phyloP scores from a whole-genome alignment of 1,140 invertebrate species.

The Ceratina japonica region DNA sequence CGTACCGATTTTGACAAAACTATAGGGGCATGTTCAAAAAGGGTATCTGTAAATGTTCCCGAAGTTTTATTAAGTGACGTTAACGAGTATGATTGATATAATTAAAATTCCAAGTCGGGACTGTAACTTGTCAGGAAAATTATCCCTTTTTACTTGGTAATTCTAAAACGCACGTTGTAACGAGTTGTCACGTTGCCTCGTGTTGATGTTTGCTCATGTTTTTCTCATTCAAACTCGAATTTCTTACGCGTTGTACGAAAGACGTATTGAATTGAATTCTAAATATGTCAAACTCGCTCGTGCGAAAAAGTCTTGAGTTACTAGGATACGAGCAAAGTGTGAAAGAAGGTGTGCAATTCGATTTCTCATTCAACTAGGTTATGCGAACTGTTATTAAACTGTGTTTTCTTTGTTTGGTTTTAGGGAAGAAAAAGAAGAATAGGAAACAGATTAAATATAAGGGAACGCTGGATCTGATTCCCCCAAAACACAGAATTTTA shows the following conservation, averaged over 20 bases:
- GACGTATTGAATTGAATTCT: slow-evolving; percentile 19
- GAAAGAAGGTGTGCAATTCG: slow-evolving; percentile 56
- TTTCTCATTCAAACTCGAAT: no score
- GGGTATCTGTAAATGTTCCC: no score
- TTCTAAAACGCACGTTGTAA: no score
- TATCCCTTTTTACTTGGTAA: no score
- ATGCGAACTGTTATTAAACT: slow-evolving; percentile 2
- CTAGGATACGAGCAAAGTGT: slow-evolving; percentile 60
- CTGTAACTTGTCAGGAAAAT: no score
- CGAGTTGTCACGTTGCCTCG: no score
- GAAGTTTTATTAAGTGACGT: no score
- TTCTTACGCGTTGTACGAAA: not conserved
- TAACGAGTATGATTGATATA: no score
- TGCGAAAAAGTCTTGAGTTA: slow-evolving; percentile 72
- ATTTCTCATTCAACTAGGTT: slow-evolving; percentile 2
- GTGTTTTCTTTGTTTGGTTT: not conserved
- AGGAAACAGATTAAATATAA: slow-evolving; percentile 53
- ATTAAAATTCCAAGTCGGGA: no score
- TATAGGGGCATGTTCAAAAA: no score
- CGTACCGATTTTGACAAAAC: no score
- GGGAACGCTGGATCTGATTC: slow-evolving; percentile 67
- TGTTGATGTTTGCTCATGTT: no score
- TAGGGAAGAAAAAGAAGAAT: slow-evolving; percentile 65
- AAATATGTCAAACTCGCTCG: slow-evolving; percentile 73
- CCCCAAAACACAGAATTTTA: slow-evolving; percentile 64